These are phyloP conservation scores for Nerophis ophidion DNA, from an alignment of 2,113 vertebrate genomes.

Conservation along the genomic window DNA sequence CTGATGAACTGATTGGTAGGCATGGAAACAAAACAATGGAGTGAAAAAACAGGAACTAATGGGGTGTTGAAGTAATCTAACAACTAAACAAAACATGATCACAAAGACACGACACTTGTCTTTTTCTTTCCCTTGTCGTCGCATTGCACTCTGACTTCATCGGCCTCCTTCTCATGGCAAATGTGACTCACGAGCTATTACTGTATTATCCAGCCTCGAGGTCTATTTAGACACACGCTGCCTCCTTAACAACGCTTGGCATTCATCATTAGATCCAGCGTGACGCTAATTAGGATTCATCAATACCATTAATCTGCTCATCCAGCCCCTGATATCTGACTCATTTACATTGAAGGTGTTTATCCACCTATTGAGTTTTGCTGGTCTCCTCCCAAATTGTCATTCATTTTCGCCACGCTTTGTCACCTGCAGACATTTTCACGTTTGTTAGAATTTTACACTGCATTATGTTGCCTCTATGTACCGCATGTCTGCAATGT, in stretches of 20 bases:
- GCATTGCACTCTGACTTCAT: conserved; percentile 23
- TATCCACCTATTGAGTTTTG: conserved; percentile 8
- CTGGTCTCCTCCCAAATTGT: conserved; percentile 3
- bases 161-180: conserved; percentile 42
- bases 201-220: conserved; percentile 64
- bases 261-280: conserved; percentile 66
- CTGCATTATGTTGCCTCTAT: neutral
- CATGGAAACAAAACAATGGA: no score
- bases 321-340: conserved; percentile 50
- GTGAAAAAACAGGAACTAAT: no score
- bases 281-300: conserved; percentile 68
- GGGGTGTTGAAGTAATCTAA: no score
- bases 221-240: conserved; percentile 64
- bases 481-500: neutral
- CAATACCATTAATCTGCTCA: conserved; percentile 68
- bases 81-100: no score
- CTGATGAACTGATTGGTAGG: no score
- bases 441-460: neutral
- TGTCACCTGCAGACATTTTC: neutral
- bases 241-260: conserved; percentile 60
- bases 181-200: conserved; percentile 65
- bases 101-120: no score
- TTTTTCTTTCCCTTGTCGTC: conserved; percentile 22
- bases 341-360: conserved; percentile 33
- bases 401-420: neutral